phyloP scores from a whole-genome alignment of 2,888 invertebrate species.

The Axea sp. region DNA sequence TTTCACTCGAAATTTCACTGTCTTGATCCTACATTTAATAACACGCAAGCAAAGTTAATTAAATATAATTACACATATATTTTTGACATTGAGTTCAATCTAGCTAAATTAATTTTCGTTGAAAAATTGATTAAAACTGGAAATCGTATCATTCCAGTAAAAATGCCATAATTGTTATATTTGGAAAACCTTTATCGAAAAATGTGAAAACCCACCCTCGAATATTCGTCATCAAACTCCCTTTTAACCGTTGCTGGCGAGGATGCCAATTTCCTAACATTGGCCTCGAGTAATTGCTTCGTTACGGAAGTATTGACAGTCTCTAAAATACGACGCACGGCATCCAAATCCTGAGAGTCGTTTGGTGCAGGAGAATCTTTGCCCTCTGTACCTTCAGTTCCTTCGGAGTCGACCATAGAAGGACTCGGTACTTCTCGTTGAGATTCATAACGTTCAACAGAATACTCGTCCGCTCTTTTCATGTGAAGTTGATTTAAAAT shows the following conservation, averaged over 20 bases:
- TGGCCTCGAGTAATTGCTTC: slow-evolving; percentile 86
- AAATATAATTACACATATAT: too few relatives aligned
- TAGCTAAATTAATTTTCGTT: too few relatives aligned
- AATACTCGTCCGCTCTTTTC: slow-evolving; percentile 66
- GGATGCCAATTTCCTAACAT: slow-evolving; percentile 84
- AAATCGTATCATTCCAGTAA: too few relatives aligned
- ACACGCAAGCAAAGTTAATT: too few relatives aligned
- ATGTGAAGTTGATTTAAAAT: slow-evolving; percentile 83
- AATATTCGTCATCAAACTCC: slow-evolving; percentile 76
- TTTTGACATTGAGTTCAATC: too few relatives aligned
- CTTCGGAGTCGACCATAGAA: slow-evolving; percentile 81
- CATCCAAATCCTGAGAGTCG: slow-evolving; percentile 82
- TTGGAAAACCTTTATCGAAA: too few relatives aligned
- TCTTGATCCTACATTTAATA: slow-evolving; percentile 83
- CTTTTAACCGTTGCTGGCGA: slow-evolving; percentile 79
- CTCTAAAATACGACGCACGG: slow-evolving; percentile 86
- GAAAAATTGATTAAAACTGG: too few relatives aligned
- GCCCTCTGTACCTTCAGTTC: slow-evolving; percentile 83
- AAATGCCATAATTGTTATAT: too few relatives aligned
- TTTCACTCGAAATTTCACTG: slow-evolving; percentile 79
- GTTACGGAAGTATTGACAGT: slow-evolving; percentile 88
- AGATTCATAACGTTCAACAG: slow-evolving; percentile 71
- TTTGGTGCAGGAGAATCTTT: slow-evolving; percentile 74
- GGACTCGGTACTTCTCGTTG: slow-evolving; percentile 75
- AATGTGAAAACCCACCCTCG: too few relatives aligned